Percentiles rank a stretch among this genome's conserved stretches.
These are phyloP conservation scores for Silurus asotus DNA, from an alignment of 2,113 vertebrate genomes.

Conservation along the genomic window DNA sequence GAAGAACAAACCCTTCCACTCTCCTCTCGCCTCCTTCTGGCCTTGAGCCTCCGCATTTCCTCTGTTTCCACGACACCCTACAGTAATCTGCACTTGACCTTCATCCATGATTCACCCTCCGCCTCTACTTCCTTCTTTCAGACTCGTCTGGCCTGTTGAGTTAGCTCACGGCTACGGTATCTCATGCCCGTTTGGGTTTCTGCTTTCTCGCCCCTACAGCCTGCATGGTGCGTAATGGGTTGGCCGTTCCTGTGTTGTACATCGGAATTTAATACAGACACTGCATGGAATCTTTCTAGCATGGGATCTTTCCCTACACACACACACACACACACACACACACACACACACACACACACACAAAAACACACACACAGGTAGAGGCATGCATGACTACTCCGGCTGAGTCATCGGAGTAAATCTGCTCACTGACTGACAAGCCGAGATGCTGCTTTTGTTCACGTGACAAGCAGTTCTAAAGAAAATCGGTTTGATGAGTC, in stretches of 20 bases:
- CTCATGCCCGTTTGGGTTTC: neutral
- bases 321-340: neutral
- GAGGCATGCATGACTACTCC: conserved; percentile 29
- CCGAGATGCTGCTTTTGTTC: conserved; percentile 32
- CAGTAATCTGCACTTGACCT: conserved; percentile 45
- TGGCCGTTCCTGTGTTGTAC: conserved; percentile 3
- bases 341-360: neutral
- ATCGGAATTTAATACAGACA: neutral
- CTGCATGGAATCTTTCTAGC: neutral
- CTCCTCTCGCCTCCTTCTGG: conserved; percentile 27
- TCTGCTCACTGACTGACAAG: conserved; percentile 27
- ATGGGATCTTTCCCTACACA: neutral
- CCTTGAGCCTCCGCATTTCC: conserved; percentile 38
- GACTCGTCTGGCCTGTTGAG: conserved; percentile 51
- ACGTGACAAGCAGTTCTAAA: conserved; percentile 1
- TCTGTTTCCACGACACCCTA: conserved; percentile 52
- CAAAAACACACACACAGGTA: conserved; percentile 14
- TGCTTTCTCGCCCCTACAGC: conserved; percentile 10
- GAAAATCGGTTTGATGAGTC: neutral
- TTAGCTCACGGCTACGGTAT: conserved; percentile 17
- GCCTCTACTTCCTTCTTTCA: conserved; percentile 31
- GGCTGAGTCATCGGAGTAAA: neutral
- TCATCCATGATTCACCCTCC: conserved; percentile 49
- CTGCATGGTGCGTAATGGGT: neutral
- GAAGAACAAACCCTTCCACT: conserved; percentile 9